Conservation (phyloP, 2,888 invertebrate species). For the Cheilosia grossa region DNA sequence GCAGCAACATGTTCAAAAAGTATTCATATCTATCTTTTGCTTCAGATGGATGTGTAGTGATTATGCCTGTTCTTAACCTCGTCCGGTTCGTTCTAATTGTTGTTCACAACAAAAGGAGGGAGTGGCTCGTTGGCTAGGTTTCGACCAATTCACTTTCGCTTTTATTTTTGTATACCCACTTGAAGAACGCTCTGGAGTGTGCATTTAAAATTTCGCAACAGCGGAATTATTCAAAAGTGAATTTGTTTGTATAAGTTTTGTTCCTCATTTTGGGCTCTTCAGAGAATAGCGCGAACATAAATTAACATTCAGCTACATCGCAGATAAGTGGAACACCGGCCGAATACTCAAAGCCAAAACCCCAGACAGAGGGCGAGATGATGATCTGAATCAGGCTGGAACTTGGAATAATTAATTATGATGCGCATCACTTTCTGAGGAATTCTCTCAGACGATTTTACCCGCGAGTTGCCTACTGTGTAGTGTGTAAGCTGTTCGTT, state of each 20-base stretch:
- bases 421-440: constrained; percentile 50
- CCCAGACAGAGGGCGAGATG: constrained; percentile 5
- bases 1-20: not conserved
- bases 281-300: constrained; percentile 54
- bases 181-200: constrained; percentile 30
- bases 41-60: not conserved
- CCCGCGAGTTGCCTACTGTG: no score
- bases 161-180: constrained; percentile 8
- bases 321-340: constrained; percentile 55
- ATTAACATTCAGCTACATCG: constrained; percentile 41
- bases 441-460: constrained; percentile 28
- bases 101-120: constrained; percentile 44
- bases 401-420: constrained; percentile 70
- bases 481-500: not conserved
- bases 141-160: constrained; percentile 49
- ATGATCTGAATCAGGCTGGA: constrained; percentile 39
- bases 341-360: not conserved
- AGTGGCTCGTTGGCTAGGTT: constrained; percentile 25
- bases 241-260: not conserved
- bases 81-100: constrained; percentile 58
- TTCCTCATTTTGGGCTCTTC: constrained; percentile 28
- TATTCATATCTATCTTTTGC: not conserved
- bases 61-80: constrained; percentile 33
- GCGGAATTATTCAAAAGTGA: constrained; percentile 46
- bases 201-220: constrained; percentile 29